Conservation (phyloP, 2,888 invertebrate genomes). For the Clostera curtula region DNA sequence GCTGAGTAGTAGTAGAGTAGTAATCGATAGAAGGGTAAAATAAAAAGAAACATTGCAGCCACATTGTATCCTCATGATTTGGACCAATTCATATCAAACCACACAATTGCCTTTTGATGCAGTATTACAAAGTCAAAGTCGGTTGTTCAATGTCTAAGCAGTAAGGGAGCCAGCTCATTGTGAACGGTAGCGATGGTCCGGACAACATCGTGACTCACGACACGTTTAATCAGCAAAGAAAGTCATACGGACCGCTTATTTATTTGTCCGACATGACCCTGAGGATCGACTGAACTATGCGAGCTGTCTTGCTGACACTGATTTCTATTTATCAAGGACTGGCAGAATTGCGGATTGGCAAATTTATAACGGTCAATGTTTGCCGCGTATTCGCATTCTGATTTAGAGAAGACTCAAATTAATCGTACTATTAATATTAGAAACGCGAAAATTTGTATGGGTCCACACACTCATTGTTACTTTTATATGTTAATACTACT, state of each 20-base stretch:
- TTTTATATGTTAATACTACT: no score
- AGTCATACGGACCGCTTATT: constrained; percentile 63
- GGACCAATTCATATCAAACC: constrained; percentile 1
- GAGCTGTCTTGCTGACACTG: constrained; percentile 31
- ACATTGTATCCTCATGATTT: no score
- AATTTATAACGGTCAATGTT: no score
- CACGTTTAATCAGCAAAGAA: constrained; percentile 56
- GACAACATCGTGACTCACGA: constrained; percentile 70
- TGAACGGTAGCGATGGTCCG: constrained; percentile 53
- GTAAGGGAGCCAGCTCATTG: constrained; percentile 30
- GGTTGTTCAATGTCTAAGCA: constrained; percentile 23
- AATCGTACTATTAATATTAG: no score
- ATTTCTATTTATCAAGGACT: constrained; percentile 36
- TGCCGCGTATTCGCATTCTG: no score
- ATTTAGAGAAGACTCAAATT: no score
- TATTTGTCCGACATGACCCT: constrained; percentile 56
- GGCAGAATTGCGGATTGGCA: no score
- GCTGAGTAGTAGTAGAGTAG: no score
- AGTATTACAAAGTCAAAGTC: constrained; percentile 17
- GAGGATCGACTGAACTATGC: constrained; percentile 27
- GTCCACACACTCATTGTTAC: no score
- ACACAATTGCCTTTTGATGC: constrained; percentile 13
- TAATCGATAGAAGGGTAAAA: no score
- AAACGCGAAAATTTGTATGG: no score
- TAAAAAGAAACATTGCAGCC: no score